phyloP scores from a whole-genome alignment of 2,113 vertebrate genomes.

The Lasiurus borealis region DNA sequence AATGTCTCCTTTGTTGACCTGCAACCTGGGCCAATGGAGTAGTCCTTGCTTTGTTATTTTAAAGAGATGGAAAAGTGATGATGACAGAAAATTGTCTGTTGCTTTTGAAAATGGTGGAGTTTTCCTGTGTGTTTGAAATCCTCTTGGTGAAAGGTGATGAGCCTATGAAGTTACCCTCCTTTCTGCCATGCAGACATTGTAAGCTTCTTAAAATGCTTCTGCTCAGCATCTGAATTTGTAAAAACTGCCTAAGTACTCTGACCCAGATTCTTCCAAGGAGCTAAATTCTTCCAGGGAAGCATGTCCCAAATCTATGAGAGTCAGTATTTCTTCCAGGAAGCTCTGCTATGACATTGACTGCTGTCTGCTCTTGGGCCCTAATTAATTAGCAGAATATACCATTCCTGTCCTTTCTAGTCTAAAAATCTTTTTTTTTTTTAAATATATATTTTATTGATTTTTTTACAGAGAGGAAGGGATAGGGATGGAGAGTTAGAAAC shows the following conservation, averaged over 20 bases:
- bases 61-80: slow-evolving; percentile 63
- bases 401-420: not conserved
- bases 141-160: slow-evolving; percentile 45
- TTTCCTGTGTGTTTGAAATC: slow-evolving; percentile 58
- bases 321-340: not conserved
- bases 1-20: slow-evolving; percentile 74
- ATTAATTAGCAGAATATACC: not conserved
- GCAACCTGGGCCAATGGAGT: slow-evolving; percentile 41
- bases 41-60: slow-evolving; percentile 68
- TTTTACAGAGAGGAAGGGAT: no score
- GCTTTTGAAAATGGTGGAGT: slow-evolving; percentile 26
- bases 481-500: no score
- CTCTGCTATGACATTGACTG: not conserved
- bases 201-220: slow-evolving; percentile 64
- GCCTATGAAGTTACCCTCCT: slow-evolving; percentile 12
- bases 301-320: not conserved
- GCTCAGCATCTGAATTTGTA: slow-evolving; percentile 44
- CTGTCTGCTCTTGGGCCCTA: not conserved
- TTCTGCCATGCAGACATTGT: slow-evolving; percentile 7
- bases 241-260: slow-evolving; percentile 60
- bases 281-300: slow-evolving; percentile 47
- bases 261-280: slow-evolving; percentile 64
- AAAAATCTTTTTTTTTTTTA: no score
- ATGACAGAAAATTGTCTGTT: slow-evolving; percentile 62
- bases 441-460: no score